Evolutionary conservation across 92 coral and sea anemone genomes (phyloP), one percentile per base, ranked within the genome.

Genomic region (Siderastrea radians): DNA sequence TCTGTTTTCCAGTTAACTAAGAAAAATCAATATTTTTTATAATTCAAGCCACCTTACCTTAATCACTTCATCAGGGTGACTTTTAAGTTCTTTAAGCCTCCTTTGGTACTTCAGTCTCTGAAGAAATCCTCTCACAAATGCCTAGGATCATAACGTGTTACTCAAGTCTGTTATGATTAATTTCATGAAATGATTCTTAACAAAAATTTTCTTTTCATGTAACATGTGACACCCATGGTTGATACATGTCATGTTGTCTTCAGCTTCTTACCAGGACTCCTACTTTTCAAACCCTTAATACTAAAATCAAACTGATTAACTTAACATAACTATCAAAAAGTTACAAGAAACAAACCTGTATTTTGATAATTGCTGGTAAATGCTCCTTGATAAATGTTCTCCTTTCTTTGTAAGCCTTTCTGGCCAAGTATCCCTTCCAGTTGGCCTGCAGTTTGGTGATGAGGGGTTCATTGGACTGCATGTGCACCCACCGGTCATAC

Each of bases 311-410:
- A 26, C 38, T 26, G 38, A 26, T 26, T 26, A 26, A 26, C 38
- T 26, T 26, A 26, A 26, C 38, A 26, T 26, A 26, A 26, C 38
- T 26, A 26, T 26, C 38, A 26, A 26, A 26, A 26, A 26, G 38
- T 26, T 26, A 26, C 38, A 26, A 26, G 38, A 26, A 26, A 26
- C 38, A 26, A 26, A 98, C 99, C 98, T 98, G 99, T 77, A 98
- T 98, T 83, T 82, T 95, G 78, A 98, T 92, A 68, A 98, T 95
- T 72, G 99, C 99, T 5, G 99, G 99, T 69, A 98, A 95, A 61
- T 98, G 98, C 86, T 94, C 98, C 55, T 89, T 95, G 50, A 98
- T 94, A 45, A 98, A 98, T 11, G 93, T 82, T 78, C 72, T 72
- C 74, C 99, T 92, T 68, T 94, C 93, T 57, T 91, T 87, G 88